Conservation (phyloP, 2,888 invertebrate genomes). For the Electrophaes corylata region DNA sequence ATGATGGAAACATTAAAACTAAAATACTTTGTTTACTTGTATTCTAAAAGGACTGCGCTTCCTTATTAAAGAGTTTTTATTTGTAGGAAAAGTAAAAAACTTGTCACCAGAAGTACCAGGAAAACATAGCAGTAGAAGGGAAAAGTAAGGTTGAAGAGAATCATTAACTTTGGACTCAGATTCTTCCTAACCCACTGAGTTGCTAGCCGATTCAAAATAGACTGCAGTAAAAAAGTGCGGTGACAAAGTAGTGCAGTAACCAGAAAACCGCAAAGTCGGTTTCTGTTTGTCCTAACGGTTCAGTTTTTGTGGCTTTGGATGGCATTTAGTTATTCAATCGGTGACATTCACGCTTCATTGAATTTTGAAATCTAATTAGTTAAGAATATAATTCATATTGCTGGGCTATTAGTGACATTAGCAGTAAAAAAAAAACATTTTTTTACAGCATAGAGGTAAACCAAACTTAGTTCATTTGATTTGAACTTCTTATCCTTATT, state of each 20-base stretch:
- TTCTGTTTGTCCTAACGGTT: conserved; percentile 47
- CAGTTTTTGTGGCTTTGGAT: conserved; percentile 45
- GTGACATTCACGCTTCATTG: conserved; percentile 33
- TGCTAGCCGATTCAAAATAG: neutral
- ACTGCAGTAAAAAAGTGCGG: conserved; percentile 6
- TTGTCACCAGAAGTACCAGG: conserved; percentile 68
- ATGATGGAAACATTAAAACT: too few species aligned
- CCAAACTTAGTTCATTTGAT: too few species aligned
- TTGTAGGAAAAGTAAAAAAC: conserved; percentile 44
- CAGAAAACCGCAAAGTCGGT: conserved; percentile 46
- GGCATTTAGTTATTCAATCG: conserved; percentile 39
- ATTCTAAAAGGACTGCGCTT: conserved; percentile 1
- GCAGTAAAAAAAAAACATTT: too few species aligned
- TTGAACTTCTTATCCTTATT: too few species aligned
- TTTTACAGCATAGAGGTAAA: too few species aligned
- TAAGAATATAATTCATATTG: neutral
- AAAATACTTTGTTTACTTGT: neutral
- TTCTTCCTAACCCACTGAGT: neutral
- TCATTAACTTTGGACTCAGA: neutral
- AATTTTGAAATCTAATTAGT: conserved; percentile 15
- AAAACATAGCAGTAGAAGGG: conserved; percentile 45
- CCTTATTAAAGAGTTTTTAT: conserved; percentile 20
- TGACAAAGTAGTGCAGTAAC: conserved; percentile 25
- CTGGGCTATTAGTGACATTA: neutral
- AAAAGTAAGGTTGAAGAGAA: neutral